These are phyloP conservation scores for Fulmarus glacialis DNA, from an alignment of 2,113 vertebrate species.

Conservation along the genomic window DNA sequence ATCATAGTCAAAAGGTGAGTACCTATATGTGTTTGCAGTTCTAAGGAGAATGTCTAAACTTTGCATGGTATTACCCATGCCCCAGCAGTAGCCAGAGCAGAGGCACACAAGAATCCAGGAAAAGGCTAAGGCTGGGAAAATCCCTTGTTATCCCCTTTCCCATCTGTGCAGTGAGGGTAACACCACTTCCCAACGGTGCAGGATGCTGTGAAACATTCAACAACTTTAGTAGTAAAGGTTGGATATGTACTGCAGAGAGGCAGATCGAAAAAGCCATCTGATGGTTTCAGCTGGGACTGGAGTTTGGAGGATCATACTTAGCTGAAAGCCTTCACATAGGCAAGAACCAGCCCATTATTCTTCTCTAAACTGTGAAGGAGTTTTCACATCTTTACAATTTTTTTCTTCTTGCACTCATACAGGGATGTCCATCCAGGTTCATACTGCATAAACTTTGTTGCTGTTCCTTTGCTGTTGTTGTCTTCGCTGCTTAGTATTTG, in stretches of 20 bases:
- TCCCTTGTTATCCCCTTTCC: not conserved
- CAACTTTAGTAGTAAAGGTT: not conserved
- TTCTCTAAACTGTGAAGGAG: not conserved
- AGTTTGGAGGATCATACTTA: not conserved
- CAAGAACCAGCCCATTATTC: not conserved
- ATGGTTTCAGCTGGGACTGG: not conserved
- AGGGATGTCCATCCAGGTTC: not conserved
- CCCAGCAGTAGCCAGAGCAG: not conserved
- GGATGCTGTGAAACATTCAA: not conserved
- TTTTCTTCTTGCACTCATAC: not conserved
- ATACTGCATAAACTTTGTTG: not conserved
- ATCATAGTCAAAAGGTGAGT: not conserved
- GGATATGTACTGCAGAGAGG: not conserved
- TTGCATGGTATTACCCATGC: not conserved
- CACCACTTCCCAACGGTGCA: not conserved
- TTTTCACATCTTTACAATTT: not conserved
- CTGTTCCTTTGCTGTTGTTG: not conserved
- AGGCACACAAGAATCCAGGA: not conserved
- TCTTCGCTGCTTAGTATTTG: not conserved
- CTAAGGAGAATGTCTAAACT: not conserved
- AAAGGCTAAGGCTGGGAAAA: not conserved
- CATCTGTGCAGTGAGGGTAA: not conserved
- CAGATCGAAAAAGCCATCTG: not conserved
- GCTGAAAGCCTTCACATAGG: not conserved
- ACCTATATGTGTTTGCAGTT: not conserved